Base-by-base conservation (phyloP, 2,888 invertebrate genomes). In the Eupithecia subumbrata region DNA sequence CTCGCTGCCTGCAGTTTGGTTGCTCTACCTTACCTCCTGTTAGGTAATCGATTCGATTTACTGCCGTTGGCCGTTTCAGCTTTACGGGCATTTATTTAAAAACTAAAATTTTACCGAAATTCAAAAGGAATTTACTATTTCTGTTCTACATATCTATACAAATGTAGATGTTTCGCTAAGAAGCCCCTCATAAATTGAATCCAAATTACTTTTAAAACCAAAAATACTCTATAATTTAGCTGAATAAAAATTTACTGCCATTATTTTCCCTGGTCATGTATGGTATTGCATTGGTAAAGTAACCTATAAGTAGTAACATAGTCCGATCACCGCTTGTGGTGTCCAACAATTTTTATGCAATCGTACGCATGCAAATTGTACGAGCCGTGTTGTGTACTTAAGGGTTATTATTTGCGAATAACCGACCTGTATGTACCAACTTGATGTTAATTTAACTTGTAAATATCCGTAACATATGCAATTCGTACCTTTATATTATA, bases 21-120 rank as follows among this genome's bases (percentile, higher is more conserved):
- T 78, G 76, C 76, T 68, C 76, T 75, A 78, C 78, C 81, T 80
- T 78, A 80, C 77, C 75, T 78, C 37, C 81, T 78, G 81, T 81
- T 82, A 22, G 84, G 85, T 89, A 89, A 90, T 91, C 91, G 89
- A 90, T 89, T 90, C 86, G 85, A 88, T 90, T 90, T 91, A 90
- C 87, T 83, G 88, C 87, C 73, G 69, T 88, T 90, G 89, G 86
- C 90, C 89, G 85, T 67, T 67, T 67, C 9, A 25, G 60, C 52
- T 60, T 60, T 56, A n/a, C n/a, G n/a, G n/a, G n/a, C n/a, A n/a
- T n/a, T n/a, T n/a, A n/a, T n/a, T n/a, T n/a, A n/a, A n/a, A n/a
- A n/a, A n/a, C n/a, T n/a, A n/a, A n/a, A n/a, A n/a, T n/a, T n/a
- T n/a, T n/a, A n/a, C n/a, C n/a, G n/a, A n/a, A n/a, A n/a, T n/a